Evolutionary conservation across 2,888 invertebrate genomes (phyloP), one percentile per base, ranked within the genome.

Genomic region (Philaethria dido): DNA sequence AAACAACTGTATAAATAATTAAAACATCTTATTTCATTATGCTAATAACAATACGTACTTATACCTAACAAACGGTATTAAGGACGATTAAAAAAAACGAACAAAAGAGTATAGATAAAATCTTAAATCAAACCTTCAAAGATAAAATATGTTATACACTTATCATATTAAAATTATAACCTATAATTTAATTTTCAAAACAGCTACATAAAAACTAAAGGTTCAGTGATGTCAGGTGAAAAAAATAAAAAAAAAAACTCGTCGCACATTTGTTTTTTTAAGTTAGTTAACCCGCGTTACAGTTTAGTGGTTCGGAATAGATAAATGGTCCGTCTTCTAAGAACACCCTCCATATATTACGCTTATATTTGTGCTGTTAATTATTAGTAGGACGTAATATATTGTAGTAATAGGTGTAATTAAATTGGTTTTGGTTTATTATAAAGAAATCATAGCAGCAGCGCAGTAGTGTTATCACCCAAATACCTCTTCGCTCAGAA

Each of bases 131-230:
- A 73, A 74, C 80, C 79, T 83, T 79, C 78, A 77, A 74, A 70
- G 66, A 75, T 75, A 81, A 86, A 88, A 91, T 89, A 89, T 88
- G 86, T 91, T 87, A 89, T 80, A 84, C 88, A 88, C 86, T 88
- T 88, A 90, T 92, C 90, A 86, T 89, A 92, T 92, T 90, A 91
- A 88, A 90, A 88, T 89, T 90, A 90, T 87, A 91, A 88, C 89
- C 89, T 89, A 88, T 92, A 92, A 92, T 92, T 92, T 89, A 92
- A 91, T 92, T 91, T 92, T 88, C 83, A 81, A 88, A 88, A 87
- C 82, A 84, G 80, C 80, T 69, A 69, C 78, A 85, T 81, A 90
- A 90, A 88, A 90, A 89, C 82, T 78, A 64, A 77, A 84, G 77
- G 80, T 80, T 81, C 84, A 86, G 86, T 88, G 87, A 85, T 88